Base-by-base conservation (phyloP, 2,113 vertebrate species). In the Oreochromis aureus region DNA sequence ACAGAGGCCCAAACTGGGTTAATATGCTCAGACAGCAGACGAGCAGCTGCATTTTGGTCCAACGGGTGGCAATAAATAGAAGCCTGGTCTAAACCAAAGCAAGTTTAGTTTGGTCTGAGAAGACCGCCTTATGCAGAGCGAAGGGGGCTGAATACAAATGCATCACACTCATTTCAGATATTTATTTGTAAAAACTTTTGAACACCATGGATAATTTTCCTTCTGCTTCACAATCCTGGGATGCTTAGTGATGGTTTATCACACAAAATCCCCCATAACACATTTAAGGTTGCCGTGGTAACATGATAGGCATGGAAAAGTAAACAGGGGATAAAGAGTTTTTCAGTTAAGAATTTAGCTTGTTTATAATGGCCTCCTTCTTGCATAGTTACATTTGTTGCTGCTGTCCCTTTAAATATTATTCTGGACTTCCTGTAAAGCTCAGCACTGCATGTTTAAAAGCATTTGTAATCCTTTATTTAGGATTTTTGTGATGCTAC, bases 321-420 rank as follows among this genome's bases (percentile, higher is more conserved):
- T 51, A 51, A 51, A 18, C 4, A 3, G 7, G 48, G 0, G 0
- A 19, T 51, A 51, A 51, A 51, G 48, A 9, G 48, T 19, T 51
- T 51, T 51, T 51, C 7, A 51, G 48, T 0, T 51, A 51, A 3
- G 48, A 51, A 7, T 51, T 51, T 51, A 51, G 48, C 48, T 51
- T 19, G 48, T 51, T 2, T 51, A 19, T 9, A 51, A 51, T 9
- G 48, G 0, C 48, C 48, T 51, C 7, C 18, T 51, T 51, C 18
- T 9, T 9, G 18, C 4, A 51, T 19, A 51, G 0, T 51, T 51
- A 51, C 7, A 3, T 51, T 19, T 53, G 18, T 51, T 19, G 18
- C 48, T 51, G 48, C 48, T 53, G 48, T 53, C 48, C 4, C 4
- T 53, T 19, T 19, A 53, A 53, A 53, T 9, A 19, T 19, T 19